Percentiles rank a stretch among this genome's conserved stretches.
Evolutionary conservation across 2,113 vertebrate genomes (phyloP).

Genomic region (Jaculus jaculus): DNA sequence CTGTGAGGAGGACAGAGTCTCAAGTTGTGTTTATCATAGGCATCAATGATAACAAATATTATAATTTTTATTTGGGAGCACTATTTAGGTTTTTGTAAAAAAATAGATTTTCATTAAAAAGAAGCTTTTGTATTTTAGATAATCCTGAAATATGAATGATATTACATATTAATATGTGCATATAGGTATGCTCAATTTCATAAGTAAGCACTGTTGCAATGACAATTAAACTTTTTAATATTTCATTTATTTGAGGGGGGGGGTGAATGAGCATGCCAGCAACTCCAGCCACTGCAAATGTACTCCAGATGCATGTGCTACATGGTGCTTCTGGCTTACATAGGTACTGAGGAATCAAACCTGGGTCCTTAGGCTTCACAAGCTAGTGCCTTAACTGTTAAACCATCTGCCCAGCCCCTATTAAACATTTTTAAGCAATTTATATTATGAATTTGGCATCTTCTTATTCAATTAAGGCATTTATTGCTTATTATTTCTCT

Average conservation of each 20-base stretch:
- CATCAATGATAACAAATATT: not conserved
- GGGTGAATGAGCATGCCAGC: too few species aligned
- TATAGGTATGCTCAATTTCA: not conserved
- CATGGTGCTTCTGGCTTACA: too few species aligned
- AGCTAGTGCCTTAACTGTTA: too few species aligned
- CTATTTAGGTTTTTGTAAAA: not conserved
- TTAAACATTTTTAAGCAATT: not conserved
- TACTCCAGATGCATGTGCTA: too few species aligned
- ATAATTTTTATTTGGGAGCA: not conserved
- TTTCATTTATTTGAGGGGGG: too few species aligned
- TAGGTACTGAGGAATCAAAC: too few species aligned
- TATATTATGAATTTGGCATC: not conserved
- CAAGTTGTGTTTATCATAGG: too few species aligned
- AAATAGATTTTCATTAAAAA: not conserved
- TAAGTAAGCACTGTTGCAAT: not conserved
- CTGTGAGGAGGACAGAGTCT: too few species aligned
- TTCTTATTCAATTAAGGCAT: slow-evolving; percentile 26
- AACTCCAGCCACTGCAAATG: too few species aligned
- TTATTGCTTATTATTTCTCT: not conserved
- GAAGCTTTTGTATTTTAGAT: not conserved
- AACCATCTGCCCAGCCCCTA: too few species aligned
- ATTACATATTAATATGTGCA: not conserved
- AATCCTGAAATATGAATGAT: not conserved
- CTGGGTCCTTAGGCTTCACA: too few species aligned
- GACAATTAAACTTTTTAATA: not conserved